Base-by-base conservation (phyloP, 2,888 invertebrate genomes). In the Ditylenchus weischeri region DNA sequence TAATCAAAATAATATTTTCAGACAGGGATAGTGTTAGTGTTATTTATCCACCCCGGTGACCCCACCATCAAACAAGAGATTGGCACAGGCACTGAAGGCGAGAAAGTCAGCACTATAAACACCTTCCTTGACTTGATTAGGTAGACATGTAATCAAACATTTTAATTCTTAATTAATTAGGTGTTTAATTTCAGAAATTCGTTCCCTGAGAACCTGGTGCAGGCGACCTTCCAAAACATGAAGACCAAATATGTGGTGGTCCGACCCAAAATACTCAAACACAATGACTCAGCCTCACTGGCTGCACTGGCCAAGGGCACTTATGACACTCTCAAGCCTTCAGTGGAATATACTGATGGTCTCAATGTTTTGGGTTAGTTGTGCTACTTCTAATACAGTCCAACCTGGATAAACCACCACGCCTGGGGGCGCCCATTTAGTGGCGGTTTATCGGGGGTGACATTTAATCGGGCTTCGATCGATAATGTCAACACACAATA, bases 191-290 rank as follows among this genome's bases (percentile, higher is more conserved):
- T 71, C 77, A 92, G 92, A 85, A 93, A 93, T 84, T 89, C 92
- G 82, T 90, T 93, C 83, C 91, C 92, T 21, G 91, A 91, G 84
- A 93, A 93, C 86, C 88, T 93, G 75, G 91, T 93, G 81, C 90
- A 91, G 85, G 92, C 93, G 3, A 79, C 83, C 11, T 83, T 84
- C 75, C 79, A 80, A 65, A 80, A 83, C 75, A 81, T 80, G 64
- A 78, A 83, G 59, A 83, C 83, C 13, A 80, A 78, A 64, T 84
- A 83, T 67, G 78, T 79, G 29, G 76, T 72, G 49, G 78, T 78
- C 19, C 64, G 77, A n/a, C 78, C 78, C 57, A 79, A 79, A 70
- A 72, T 79, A 43, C 61, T 79, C n/a, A 76, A 76, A 68, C 69
- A 72, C 60, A 77, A 63, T 36, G 63, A 63, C 51, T 21, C 63